phyloP scores from a whole-genome alignment of 92 coral and sea anemone genomes.

The Palythoa heliodiscus region DNA sequence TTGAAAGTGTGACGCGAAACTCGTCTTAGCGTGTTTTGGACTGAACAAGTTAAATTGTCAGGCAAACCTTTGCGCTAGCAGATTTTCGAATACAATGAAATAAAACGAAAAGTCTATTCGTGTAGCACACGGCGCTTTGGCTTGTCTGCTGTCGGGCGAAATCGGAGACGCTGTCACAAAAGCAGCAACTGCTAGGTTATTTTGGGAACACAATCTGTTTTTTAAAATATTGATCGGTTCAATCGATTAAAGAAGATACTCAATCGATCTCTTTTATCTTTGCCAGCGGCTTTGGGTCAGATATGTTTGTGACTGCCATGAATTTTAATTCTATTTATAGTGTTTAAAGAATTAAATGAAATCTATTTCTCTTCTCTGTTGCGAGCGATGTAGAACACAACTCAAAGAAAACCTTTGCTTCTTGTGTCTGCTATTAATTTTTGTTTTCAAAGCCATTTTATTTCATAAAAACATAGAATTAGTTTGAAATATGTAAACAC shows the following conservation, averaged over 20 bases:
- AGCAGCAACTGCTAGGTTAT: neutral
- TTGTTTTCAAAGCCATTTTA: too few species aligned
- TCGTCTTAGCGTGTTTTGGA: conserved; percentile 5
- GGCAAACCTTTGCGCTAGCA: neutral
- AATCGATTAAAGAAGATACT: neutral
- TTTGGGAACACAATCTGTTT: conserved; percentile 12
- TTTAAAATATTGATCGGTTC: conserved; percentile 14
- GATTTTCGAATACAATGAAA: too few species aligned
- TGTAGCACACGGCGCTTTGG: neutral
- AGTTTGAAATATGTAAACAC: neutral
- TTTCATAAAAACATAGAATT: neutral
- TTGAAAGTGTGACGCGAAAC: conserved; percentile 17
- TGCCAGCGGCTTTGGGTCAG: neutral
- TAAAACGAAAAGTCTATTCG: neutral
- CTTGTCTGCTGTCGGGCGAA: neutral
- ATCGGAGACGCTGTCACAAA: neutral
- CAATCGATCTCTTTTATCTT: neutral
- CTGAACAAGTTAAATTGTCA: neutral
- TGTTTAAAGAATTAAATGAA: neutral
- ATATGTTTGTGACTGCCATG: neutral
- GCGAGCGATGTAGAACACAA: neutral
- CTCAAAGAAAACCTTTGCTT: neutral
- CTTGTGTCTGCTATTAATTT: neutral
- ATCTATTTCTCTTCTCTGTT: too few species aligned
- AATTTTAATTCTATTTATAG: neutral